phyloP scores from a whole-genome alignment of 1,140 invertebrate species.

The Ips nitidus region DNA sequence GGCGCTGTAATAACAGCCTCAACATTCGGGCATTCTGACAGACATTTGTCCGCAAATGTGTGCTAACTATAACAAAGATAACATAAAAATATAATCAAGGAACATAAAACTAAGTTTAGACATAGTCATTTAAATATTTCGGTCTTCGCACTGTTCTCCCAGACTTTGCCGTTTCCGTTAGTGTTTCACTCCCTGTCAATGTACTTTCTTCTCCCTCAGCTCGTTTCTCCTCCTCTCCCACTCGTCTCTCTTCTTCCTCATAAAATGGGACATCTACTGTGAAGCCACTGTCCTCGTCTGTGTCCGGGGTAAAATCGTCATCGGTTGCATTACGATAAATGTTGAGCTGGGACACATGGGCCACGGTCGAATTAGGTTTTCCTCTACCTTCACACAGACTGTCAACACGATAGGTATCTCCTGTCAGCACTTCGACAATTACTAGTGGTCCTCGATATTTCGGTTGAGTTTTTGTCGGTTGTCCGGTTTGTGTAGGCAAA shows the following conservation, averaged over 20 bases:
- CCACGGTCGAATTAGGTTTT: neutral
- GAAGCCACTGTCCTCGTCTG: neutral
- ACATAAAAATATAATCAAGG: too few relatives aligned
- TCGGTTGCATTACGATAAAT: neutral
- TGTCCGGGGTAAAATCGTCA: neutral
- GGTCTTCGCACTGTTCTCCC: neutral
- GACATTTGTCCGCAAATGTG: too few relatives aligned
- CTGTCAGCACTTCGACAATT: neutral
- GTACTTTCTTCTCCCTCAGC: too few relatives aligned
- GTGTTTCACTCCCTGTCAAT: too few relatives aligned
- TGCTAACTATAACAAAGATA: too few relatives aligned
- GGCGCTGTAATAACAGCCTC: too few relatives aligned
- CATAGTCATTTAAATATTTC: neutral
- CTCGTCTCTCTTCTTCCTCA: neutral
- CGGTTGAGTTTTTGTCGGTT: neutral
- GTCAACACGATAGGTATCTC: neutral
- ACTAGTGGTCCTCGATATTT: neutral
- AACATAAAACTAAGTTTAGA: neutral
- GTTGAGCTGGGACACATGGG: neutral
- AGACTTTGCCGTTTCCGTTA: too few relatives aligned
- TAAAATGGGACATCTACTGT: neutral
- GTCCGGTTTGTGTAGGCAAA: neutral
- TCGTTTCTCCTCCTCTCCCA: neutral
- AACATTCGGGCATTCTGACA: slow-evolving; percentile 34
- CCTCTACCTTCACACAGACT: neutral